Percentiles rank a stretch among this genome's conserved stretches.
phyloP scores from a whole-genome alignment of 2,888 invertebrate genomes.

The Macropis europaea region DNA sequence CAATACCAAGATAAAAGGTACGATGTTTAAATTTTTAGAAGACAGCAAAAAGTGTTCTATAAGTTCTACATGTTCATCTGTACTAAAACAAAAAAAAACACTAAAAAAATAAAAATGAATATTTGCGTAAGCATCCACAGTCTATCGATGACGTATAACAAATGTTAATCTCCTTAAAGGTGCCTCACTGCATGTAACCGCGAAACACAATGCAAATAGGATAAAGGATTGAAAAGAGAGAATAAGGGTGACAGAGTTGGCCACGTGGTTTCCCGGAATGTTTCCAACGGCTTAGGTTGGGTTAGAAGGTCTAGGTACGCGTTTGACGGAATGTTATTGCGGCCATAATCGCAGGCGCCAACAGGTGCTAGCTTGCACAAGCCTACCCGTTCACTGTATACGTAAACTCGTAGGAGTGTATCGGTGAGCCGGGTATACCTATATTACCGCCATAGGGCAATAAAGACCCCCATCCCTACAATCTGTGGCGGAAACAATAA shows the following conservation, averaged over 20 bases:
- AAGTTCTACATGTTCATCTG: no score
- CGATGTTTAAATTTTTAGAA: no score
- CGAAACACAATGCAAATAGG: no score
- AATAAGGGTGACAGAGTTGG: neutral
- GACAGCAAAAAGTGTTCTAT: no score
- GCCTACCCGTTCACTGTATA: slow-evolving; percentile 66
- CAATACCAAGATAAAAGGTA: no score
- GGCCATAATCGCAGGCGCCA: slow-evolving; percentile 79
- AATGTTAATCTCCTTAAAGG: no score
- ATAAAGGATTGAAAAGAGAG: neutral
- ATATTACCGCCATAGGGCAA: slow-evolving; percentile 68
- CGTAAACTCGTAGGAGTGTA: slow-evolving; percentile 44
- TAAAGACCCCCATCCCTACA: slow-evolving; percentile 73
- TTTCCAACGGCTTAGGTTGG: slow-evolving; percentile 51
- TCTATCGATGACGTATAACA: no score
- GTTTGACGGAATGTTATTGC: slow-evolving; percentile 79
- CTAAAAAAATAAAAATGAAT: no score
- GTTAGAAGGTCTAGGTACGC: slow-evolving; percentile 58
- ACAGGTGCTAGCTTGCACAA: slow-evolving; percentile 77
- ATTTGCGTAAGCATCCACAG: no score
- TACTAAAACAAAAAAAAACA: no score
- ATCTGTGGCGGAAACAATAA: slow-evolving; percentile 74
- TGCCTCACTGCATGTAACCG: no score
- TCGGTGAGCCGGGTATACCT: slow-evolving; percentile 58
- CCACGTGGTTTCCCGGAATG: slow-evolving; percentile 43